A percentile compares a stretch with the other conserved stretches of the same genome.
phyloP scores from a whole-genome alignment of 2,113 vertebrate genomes.

The Carlito syrichta region DNA sequence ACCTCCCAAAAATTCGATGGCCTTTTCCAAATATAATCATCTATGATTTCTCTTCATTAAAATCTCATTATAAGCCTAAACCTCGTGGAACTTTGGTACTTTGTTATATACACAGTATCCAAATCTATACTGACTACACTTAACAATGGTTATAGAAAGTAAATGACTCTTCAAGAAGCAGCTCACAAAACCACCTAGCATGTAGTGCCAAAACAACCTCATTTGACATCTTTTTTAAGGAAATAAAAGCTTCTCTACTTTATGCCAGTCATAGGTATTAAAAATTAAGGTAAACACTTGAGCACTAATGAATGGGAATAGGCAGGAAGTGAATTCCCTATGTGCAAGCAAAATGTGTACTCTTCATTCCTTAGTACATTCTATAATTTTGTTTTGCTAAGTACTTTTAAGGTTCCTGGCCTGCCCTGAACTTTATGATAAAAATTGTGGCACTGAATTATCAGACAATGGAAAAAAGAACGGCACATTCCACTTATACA shows the following conservation, averaged over 20 bases:
- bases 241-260: constrained; percentile 37
- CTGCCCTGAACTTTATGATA: neutral
- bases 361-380: neutral
- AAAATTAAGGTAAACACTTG: constrained; percentile 15
- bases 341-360: constrained; percentile 2
- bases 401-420: constrained; percentile 32
- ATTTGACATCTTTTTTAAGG: neutral
- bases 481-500: neutral
- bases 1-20: neutral
- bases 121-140: constrained; percentile 22
- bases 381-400: constrained; percentile 24
- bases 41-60: constrained; percentile 31
- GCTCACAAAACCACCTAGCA: constrained; percentile 27
- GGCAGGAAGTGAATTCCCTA: constrained; percentile 38
- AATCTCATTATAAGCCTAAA: constrained; percentile 23
- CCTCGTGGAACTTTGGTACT: neutral
- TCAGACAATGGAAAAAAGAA: neutral
- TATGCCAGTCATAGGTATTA: constrained; percentile 1
- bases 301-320: constrained; percentile 3
- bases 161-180: constrained; percentile 38
- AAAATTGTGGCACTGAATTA: constrained; percentile 21
- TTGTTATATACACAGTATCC: constrained; percentile 14
- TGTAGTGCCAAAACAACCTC: neutral
- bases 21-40: constrained; percentile 51
- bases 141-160: constrained; percentile 20